Evolutionary conservation across 2,797 vertebrate species (phyloP), one percentile per base, ranked within the genome.

Genomic region (Takifugu rubripes): DNA sequence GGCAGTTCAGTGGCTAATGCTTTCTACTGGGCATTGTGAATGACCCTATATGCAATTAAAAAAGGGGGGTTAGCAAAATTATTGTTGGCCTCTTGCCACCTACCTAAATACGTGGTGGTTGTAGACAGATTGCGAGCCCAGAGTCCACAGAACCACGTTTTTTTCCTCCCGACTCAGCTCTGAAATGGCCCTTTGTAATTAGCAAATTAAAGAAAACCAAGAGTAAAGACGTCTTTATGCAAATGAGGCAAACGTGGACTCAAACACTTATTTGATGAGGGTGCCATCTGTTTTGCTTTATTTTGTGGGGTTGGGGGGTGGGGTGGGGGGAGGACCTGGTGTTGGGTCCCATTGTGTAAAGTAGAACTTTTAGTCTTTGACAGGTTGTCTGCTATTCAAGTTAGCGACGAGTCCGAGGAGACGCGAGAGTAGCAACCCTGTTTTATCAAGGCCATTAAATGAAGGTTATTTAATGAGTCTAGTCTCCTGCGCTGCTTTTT

Each of bases 11-110:
- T 67, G 78, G 60, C 72, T 85, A 84, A 86, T 81, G 58, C 76
- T 78, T 77, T 81, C 72, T 84, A 70, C 67, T 66, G 67, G 76
- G 66, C 59, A 77, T 75, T 80, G 68, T 63, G 74, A 86, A 63
- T 77, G 74, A 86, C 76, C 77, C 68, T 70, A 56, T 26, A 61
- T 58, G 81, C 71, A 88, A 87, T 87, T 85, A 46, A 46, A 46
- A 46, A 46, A 86, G 36, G 36, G 36, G 12, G 74, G 78, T 81
- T 80, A 78, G 80, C 54, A 77, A 77, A 88, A 85, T 87, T 80
- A 81, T 79, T 81, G 52, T 77, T 89, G 85, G 87, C 84, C 73
- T 61, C 33, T 56, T 83, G 79, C 87, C 84, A 87, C 75, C 70
- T 76, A 75, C 61, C 77, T 84, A 76, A 55, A 40, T 14, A 40